These are phyloP conservation scores for Tetrax tetrax DNA, from an alignment of 2,113 vertebrate genomes.

Conservation along the genomic window DNA sequence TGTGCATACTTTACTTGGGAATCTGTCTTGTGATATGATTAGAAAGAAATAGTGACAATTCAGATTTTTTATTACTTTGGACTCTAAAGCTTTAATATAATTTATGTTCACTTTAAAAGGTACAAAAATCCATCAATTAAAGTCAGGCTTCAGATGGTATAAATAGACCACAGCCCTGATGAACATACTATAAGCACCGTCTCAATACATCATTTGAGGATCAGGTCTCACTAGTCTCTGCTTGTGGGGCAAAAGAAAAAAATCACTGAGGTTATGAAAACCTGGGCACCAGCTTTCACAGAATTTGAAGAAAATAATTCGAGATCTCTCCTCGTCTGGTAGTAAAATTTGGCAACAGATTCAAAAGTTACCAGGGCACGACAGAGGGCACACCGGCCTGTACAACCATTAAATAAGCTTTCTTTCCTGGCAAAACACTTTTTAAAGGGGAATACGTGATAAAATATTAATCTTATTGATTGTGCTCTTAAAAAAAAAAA, in stretches of 20 bases:
- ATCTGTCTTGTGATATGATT: constrained; percentile 25
- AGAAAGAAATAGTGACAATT: constrained; percentile 55
- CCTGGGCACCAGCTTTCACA: not conserved
- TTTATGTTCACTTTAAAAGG: constrained; percentile 50
- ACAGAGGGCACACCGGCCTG: not conserved
- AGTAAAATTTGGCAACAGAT: not conserved
- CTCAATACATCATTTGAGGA: not conserved
- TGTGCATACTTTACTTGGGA: constrained; percentile 46
- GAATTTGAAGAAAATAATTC: not conserved
- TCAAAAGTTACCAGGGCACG: not conserved
- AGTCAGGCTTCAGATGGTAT: not conserved
- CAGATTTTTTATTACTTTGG: constrained; percentile 48
- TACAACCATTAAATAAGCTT: not conserved
- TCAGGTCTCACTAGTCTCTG: not conserved
- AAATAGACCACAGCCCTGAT: not conserved
- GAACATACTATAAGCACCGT: not conserved
- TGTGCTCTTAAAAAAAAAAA: not conserved
- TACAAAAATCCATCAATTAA: constrained; percentile 22
- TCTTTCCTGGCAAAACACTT: not conserved
- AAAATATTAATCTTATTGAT: constrained; percentile 32
- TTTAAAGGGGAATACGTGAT: not conserved
- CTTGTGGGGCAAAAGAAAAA: not conserved
- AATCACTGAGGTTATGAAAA: not conserved
- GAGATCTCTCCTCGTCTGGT: not conserved
- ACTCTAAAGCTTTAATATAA: constrained; percentile 14